Evolutionary conservation across 2,888 invertebrate genomes (phyloP).

Genomic region (Leptarthrus brevirostris): DNA sequence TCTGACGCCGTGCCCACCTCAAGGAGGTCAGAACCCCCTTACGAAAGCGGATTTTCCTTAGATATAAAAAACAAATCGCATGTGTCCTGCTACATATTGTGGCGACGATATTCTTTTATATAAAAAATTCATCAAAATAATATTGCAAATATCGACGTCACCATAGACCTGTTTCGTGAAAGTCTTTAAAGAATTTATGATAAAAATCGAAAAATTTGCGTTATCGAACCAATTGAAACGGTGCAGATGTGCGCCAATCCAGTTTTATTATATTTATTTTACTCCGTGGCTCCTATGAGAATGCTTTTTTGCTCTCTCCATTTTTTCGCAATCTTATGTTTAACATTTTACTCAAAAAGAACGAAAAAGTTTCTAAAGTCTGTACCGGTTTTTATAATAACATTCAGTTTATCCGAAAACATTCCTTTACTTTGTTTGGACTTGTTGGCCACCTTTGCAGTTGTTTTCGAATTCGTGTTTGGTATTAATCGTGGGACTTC

Average conservation of each 20-base stretch:
- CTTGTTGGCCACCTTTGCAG: background rate
- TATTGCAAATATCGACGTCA: background rate
- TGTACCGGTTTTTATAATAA: slow-evolving; percentile 33
- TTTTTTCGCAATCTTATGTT: background rate
- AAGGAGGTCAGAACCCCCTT: background rate
- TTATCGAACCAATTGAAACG: background rate
- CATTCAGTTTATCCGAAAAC: slow-evolving; percentile 4
- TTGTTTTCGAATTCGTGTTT: background rate
- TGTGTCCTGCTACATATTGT: background rate
- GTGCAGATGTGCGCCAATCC: background rate
- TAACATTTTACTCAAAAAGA: background rate
- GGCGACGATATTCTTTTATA: background rate
- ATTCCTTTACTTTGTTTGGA: background rate
- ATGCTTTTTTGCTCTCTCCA: background rate
- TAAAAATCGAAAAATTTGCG: slow-evolving; percentile 30
- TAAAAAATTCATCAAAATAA: background rate
- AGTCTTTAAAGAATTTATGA: slow-evolving; percentile 18
- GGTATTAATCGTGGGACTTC: background rate
- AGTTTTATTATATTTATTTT: background rate
- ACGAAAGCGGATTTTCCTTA: background rate
- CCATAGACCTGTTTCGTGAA: slow-evolving; percentile 18
- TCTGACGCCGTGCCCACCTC: background rate
- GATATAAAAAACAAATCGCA: background rate
- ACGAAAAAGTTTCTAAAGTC: background rate
- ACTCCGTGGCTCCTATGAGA: background rate